Evolutionary conservation across 1,140 invertebrate genomes (phyloP).

Genomic region (Phthorimaea operculella): DNA sequence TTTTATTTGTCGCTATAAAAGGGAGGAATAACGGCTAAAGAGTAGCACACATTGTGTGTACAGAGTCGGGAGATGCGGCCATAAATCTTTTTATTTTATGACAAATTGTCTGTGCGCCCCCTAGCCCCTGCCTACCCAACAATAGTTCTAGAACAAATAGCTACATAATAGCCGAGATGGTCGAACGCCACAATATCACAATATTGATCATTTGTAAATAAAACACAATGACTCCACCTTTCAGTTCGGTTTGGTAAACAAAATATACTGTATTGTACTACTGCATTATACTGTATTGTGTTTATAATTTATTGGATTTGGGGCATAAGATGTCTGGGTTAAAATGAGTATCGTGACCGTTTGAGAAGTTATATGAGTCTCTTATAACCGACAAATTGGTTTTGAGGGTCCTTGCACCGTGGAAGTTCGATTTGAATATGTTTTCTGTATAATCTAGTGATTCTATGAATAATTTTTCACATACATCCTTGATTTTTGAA

Average conservation of each 20-base stretch:
- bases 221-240: constrained; percentile 45
- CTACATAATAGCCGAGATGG: constrained; percentile 50
- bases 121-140: constrained; percentile 28
- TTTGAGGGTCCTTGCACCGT: no score
- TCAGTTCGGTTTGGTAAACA: constrained; percentile 38
- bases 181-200: constrained; percentile 34
- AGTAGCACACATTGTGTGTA: constrained; percentile 40
- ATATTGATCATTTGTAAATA: constrained; percentile 42
- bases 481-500: no score
- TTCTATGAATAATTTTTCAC: no score
- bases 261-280: constrained; percentile 38
- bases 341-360: no score
- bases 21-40: constrained; percentile 57
- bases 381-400: no score
- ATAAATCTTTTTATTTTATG: constrained; percentile 68
- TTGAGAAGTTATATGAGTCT: no score
- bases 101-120: constrained; percentile 62
- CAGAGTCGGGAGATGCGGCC: constrained; percentile 30
- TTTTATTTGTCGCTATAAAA: constrained; percentile 61
- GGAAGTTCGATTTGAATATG: no score
- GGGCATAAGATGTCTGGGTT: no score
- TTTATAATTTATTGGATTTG: constrained; percentile 31
- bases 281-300: constrained; percentile 24
- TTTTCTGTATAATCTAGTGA: no score
- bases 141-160: constrained; percentile 63